Percentiles rank a stretch among this genome's conserved stretches.
Conservation (phyloP, 2,113 vertebrate genomes). For the Cynoglossus semilaevis region DNA sequence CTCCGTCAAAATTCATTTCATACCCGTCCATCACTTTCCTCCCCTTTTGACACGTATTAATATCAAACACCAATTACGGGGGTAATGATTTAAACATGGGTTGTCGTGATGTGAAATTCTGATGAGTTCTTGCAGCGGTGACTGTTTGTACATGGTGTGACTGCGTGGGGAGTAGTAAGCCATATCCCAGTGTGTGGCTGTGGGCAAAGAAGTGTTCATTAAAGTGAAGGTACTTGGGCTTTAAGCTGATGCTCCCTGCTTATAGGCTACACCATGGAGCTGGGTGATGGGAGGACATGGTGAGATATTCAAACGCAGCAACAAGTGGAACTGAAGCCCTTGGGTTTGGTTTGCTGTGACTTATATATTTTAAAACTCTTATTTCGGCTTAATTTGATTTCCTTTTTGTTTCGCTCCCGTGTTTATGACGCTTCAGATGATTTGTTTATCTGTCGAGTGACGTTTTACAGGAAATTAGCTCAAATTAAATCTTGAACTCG, state of each 20-base stretch:
- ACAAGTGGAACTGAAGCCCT: constrained; percentile 19
- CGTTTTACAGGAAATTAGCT: too few species aligned
- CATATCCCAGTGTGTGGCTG: constrained; percentile 44
- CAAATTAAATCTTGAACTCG: too few species aligned
- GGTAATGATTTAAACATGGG: constrained; percentile 47
- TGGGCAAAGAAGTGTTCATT: constrained; percentile 53
- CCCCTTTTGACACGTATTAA: constrained; percentile 10
- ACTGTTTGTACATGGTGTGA: constrained; percentile 2
- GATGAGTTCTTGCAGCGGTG: constrained; percentile 22
- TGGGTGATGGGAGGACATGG: constrained; percentile 39
- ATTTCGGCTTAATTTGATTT: constrained; percentile 47
- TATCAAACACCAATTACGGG: constrained; percentile 31
- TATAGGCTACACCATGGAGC: constrained; percentile 30
- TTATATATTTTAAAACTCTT: constrained; percentile 22
- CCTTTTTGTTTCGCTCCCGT: constrained; percentile 18
- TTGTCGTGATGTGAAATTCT: constrained; percentile 12
- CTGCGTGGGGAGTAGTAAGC: constrained; percentile 5
- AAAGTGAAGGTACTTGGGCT: constrained; percentile 38
- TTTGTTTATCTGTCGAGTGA: constrained; percentile 25
- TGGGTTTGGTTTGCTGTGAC: constrained; percentile 8
- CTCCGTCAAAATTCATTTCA: constrained; percentile 24
- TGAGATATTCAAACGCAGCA: constrained; percentile 41
- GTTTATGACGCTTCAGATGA: too few species aligned
- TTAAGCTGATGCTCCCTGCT: constrained; percentile 16
- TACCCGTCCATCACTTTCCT: constrained; percentile 22